Conservation (phyloP, 2,888 invertebrate species). For the Charanyca ferruginea region DNA sequence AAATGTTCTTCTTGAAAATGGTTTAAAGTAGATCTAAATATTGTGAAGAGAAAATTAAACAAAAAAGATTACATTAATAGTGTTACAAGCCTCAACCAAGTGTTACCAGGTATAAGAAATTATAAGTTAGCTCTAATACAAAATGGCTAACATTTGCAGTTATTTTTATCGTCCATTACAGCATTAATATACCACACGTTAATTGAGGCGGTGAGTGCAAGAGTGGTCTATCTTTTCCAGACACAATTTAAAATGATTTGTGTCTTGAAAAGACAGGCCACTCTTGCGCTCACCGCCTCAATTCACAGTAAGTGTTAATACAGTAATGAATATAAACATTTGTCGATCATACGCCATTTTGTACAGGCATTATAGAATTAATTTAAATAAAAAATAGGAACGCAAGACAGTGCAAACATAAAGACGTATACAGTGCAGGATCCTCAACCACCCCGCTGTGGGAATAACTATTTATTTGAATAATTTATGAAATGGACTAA, state of each 20-base stretch:
- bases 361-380: slow-evolving; percentile 4
- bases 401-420: slow-evolving; percentile 83
- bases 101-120: slow-evolving; percentile 40
- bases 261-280: too few relatives aligned
- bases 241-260: too few relatives aligned
- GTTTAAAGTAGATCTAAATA: neutral
- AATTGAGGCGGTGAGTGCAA: too few relatives aligned
- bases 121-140: slow-evolving; percentile 26
- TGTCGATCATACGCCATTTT: slow-evolving; percentile 24
- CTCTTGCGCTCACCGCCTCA: too few relatives aligned
- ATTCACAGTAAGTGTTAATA: neutral
- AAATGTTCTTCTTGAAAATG: neutral
- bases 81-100: slow-evolving; percentile 41
- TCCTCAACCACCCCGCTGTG: slow-evolving; percentile 73
- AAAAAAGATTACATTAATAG: neutral
- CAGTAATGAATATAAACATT: neutral
- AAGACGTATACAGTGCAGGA: slow-evolving; percentile 71
- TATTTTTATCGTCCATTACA: neutral
- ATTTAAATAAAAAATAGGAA: slow-evolving; percentile 12
- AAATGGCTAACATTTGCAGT: slow-evolving; percentile 5
- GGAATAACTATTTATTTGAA: slow-evolving; percentile 63
- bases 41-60: neutral
- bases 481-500: neutral
- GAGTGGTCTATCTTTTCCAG: too few relatives aligned
- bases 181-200: neutral